These are phyloP conservation scores for Lagria hirta DNA, from an alignment of 2,888 invertebrate genomes.

Conservation along the genomic window DNA sequence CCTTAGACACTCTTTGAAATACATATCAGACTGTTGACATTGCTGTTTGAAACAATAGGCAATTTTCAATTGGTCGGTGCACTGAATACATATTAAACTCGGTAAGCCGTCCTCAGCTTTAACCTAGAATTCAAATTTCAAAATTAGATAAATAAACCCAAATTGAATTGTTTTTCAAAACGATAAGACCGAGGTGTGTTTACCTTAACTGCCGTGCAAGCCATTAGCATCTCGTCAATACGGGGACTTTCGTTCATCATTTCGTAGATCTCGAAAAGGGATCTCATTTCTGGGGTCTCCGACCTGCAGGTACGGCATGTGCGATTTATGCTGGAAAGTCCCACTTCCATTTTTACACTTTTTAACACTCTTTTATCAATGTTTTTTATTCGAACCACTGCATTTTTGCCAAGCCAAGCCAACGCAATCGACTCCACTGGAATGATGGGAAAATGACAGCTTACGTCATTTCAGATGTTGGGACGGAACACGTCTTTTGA, in stretches of 20 bases:
- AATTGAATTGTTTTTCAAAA: constrained; percentile 9
- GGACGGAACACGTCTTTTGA: too few relatives aligned
- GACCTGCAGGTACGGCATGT: constrained; percentile 53
- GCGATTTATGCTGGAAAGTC: constrained; percentile 45
- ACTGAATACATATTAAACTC: constrained; percentile 47
- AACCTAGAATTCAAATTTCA: constrained; percentile 42
- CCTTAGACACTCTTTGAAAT: too few relatives aligned
- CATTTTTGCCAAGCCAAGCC: constrained; percentile 41
- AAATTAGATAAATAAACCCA: constrained; percentile 7
- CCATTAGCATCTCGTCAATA: constrained; percentile 57
- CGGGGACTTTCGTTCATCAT: constrained; percentile 48
- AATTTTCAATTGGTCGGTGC: constrained; percentile 46
- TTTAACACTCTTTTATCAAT: constrained; percentile 5
- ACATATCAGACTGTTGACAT: constrained; percentile 47
- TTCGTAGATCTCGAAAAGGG: constrained; percentile 47
- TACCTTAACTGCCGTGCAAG: constrained; percentile 54
- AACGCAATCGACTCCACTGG: constrained; percentile 51
- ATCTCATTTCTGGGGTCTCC: constrained; percentile 47
- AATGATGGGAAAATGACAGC: constrained; percentile 21
- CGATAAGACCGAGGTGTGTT: constrained; percentile 34
- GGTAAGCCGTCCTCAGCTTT: constrained; percentile 51
- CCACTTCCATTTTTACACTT: constrained; percentile 42
- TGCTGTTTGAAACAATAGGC: constrained; percentile 50
- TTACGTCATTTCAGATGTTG: too few relatives aligned
- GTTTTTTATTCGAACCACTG: constrained; percentile 23